These are phyloP conservation scores for Megamerina dolium DNA, from an alignment of 2,888 invertebrate genomes.

Conservation along the genomic window DNA sequence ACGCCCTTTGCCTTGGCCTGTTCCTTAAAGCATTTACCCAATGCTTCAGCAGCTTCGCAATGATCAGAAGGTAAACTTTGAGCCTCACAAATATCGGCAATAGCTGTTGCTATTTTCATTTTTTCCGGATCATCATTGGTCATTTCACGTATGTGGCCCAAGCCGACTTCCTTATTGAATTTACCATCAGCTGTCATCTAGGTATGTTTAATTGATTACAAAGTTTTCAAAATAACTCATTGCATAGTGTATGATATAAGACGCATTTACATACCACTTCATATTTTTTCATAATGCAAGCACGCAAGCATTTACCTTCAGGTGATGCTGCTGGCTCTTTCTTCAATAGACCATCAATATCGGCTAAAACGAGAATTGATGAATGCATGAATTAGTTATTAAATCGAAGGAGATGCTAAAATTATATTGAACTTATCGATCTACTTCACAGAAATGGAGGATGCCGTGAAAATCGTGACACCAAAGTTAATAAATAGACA, in stretches of 20 bases:
- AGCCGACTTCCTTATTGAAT: slow-evolving; percentile 22
- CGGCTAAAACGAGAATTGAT: slow-evolving; percentile 17
- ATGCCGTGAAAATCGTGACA: too few relatives aligned
- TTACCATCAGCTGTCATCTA: slow-evolving; percentile 32
- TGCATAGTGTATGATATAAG: too few relatives aligned
- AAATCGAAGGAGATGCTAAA: too few relatives aligned
- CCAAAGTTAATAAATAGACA: too few relatives aligned
- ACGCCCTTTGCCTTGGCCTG: slow-evolving; percentile 29
- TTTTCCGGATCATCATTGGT: slow-evolving; percentile 27
- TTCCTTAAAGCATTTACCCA: slow-evolving; percentile 28
- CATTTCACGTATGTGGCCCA: slow-evolving; percentile 25
- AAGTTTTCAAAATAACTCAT: neutral
- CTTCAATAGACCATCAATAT: slow-evolving; percentile 25
- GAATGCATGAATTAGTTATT: neutral
- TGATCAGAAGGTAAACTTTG: slow-evolving; percentile 28
- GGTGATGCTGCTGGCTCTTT: slow-evolving; percentile 25
- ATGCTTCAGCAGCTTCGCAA: slow-evolving; percentile 38
- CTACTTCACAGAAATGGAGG: too few relatives aligned
- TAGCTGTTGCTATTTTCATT: slow-evolving; percentile 26
- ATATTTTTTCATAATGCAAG: slow-evolving; percentile 34
- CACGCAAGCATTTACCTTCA: slow-evolving; percentile 35
- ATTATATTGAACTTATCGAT: neutral
- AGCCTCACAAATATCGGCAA: slow-evolving; percentile 26
- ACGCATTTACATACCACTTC: slow-evolving; percentile 22
- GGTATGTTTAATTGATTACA: neutral